Evolutionary conservation across 2,797 vertebrate species (phyloP).

Genomic region (Cryptoblepharus egeriae): DNA sequence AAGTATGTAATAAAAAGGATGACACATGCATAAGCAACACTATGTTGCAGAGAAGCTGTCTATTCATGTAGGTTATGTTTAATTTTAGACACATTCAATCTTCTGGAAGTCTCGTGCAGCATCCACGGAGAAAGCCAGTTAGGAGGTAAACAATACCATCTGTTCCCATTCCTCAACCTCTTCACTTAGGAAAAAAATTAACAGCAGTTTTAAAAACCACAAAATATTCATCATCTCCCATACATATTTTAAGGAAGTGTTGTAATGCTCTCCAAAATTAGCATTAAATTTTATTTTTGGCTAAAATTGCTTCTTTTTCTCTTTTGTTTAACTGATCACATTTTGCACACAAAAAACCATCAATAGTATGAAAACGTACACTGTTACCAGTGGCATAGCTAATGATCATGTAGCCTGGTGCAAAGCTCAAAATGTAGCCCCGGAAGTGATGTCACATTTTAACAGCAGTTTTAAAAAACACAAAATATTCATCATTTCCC

Average conservation of each 20-base stretch:
- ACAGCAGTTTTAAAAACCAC: not conserved
- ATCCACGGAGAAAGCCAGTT: slow-evolving; percentile 11
- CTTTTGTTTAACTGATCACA: not conserved
- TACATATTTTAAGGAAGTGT: not conserved
- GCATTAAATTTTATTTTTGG: not conserved
- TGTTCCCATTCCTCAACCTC: not conserved
- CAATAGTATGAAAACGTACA: not conserved
- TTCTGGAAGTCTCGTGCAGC: not conserved
- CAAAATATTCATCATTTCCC: not conserved
- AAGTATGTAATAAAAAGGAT: not conserved
- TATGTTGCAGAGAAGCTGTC: not conserved
- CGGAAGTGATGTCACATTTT: no score
- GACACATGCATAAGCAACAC: not conserved
- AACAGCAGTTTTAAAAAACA: not conserved
- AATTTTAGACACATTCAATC: slow-evolving; percentile 13
- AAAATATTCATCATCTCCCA: not conserved
- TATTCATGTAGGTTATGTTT: slow-evolving; percentile 1
- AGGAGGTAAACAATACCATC: slow-evolving; percentile 6
- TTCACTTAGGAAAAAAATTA: not conserved
- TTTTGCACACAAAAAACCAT: not conserved
- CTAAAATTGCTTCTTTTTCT: not conserved
- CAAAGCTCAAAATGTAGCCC: no score
- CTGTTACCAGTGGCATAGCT: no score
- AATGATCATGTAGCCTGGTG: no score
- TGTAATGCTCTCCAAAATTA: not conserved